phyloP scores from a whole-genome alignment of 2,113 vertebrate species.

The Podocnemis expansa region DNA sequence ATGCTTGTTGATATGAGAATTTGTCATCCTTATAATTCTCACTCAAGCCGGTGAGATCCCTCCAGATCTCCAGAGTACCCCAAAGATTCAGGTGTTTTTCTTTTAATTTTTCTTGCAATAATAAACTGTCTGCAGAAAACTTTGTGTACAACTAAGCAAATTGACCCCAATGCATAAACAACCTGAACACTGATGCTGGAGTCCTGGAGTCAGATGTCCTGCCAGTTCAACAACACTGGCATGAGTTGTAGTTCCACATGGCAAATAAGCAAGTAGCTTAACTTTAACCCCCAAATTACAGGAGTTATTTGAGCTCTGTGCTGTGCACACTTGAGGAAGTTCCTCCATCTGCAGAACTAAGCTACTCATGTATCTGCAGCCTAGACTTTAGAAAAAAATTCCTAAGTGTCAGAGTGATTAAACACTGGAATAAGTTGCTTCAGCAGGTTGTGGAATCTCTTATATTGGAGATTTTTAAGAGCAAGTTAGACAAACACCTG shows the following conservation, averaged over 20 bases:
- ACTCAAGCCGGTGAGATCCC: too few relatives aligned
- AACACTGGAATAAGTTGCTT: too few relatives aligned
- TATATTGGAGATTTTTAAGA: too few relatives aligned
- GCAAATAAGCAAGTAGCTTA: background rate
- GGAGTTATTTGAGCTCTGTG: background rate
- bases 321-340: background rate
- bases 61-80: too few relatives aligned
- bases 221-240: background rate
- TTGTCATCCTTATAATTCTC: background rate
- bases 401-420: too few relatives aligned
- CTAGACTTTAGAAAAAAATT: too few relatives aligned
- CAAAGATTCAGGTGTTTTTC: background rate
- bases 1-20: background rate
- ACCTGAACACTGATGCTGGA: background rate
- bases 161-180: background rate
- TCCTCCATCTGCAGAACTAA: background rate
- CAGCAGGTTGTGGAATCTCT: too few relatives aligned
- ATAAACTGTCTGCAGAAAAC: background rate
- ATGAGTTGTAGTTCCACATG: background rate
- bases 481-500: too few relatives aligned
- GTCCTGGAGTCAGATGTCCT: background rate
- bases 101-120: background rate
- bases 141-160: background rate
- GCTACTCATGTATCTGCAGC: background rate
- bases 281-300: background rate